Conservation (phyloP, 2,888 invertebrate species). For the Cephus runcator region DNA sequence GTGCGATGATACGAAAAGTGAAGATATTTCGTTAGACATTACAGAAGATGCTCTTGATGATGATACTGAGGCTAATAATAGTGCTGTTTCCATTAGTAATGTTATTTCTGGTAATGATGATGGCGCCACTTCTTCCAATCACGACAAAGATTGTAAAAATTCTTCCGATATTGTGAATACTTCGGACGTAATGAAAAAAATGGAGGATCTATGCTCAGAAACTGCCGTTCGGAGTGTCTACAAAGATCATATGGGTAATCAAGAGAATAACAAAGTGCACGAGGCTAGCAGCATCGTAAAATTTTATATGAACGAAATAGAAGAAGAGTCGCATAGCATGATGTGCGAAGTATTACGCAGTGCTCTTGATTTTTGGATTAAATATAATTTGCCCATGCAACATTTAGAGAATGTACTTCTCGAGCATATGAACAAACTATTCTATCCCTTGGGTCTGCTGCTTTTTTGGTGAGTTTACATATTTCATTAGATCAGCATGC, state of each 20-base stretch:
- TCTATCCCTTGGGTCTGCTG: slow-evolving; percentile 58
- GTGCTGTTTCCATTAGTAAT: not conserved
- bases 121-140: slow-evolving; percentile 17
- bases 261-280: slow-evolving; percentile 22
- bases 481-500: not conserved
- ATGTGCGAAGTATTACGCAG: slow-evolving; percentile 57
- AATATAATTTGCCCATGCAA: slow-evolving; percentile 64
- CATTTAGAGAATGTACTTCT: slow-evolving; percentile 70
- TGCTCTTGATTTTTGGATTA: slow-evolving; percentile 65
- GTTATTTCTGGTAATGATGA: not conserved
- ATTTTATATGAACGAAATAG: slow-evolving; percentile 58
- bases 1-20: slow-evolving; percentile 53
- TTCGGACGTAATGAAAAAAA: not conserved
- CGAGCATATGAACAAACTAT: slow-evolving; percentile 68
- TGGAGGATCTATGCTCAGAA: slow-evolving; percentile 29
- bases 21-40: slow-evolving; percentile 41
- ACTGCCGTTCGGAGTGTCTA: slow-evolving; percentile 8
- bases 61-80: not conserved
- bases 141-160: slow-evolving; percentile 16
- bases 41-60: slow-evolving; percentile 42
- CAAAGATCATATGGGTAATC: slow-evolving; percentile 9
- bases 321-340: slow-evolving; percentile 47
- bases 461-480: slow-evolving; percentile 53
- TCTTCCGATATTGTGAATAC: slow-evolving; percentile 7
- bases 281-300: slow-evolving; percentile 52